Evolutionary conservation across 2,797 vertebrate species (phyloP), one percentile per base, ranked within the genome.

Genomic region (Furcifer pardalis): DNA sequence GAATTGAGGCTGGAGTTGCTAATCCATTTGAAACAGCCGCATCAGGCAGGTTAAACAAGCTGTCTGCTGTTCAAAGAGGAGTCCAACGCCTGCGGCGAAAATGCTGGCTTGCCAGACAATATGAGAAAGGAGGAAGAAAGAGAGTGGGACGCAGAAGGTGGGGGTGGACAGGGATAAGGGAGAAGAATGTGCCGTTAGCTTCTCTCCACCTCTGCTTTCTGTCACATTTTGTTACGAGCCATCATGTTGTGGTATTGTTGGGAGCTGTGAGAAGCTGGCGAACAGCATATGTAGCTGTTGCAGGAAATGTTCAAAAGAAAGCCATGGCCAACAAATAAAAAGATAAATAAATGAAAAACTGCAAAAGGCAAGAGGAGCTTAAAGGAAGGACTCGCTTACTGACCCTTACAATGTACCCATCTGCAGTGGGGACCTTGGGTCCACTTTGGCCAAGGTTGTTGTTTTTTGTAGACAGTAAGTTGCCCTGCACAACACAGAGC

Each of bases 251-350:
- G 85, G 75, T 92, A 92, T 92, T 91, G 91, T 89, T 86, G 90
- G 89, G 90, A 94, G 89, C 93, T 93, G 93, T 91, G 93, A 94
- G 94, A 92, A 94, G 52, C 89, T 90, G 93, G 93, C 83, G 89
- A 74, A 89, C 89, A 89, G 91, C 93, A 94, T 95, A 93, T 94
- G 91, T 87, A 92, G 91, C 90, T 90, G 88, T 93, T 83, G 87
- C n/a, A 87, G 93, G 90, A 92, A 93, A 91, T 91, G 91, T 86
- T 93, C 86, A 84, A 92, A 94, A 82, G 85, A 92, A 94, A 82
- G 89, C 89, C 86, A 88, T 91, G 92, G 91, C 86, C 87, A 89
- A 92, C n/a, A 93, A 52, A 9, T 4, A 49, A 5, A 35, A 9
- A 6, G 27, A 2, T 10, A n/a, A 59, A 21, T 10, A 46, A 46